These are phyloP conservation scores for Bombus huntii DNA, from an alignment of 1,140 invertebrate species.

Conservation along the genomic window DNA sequence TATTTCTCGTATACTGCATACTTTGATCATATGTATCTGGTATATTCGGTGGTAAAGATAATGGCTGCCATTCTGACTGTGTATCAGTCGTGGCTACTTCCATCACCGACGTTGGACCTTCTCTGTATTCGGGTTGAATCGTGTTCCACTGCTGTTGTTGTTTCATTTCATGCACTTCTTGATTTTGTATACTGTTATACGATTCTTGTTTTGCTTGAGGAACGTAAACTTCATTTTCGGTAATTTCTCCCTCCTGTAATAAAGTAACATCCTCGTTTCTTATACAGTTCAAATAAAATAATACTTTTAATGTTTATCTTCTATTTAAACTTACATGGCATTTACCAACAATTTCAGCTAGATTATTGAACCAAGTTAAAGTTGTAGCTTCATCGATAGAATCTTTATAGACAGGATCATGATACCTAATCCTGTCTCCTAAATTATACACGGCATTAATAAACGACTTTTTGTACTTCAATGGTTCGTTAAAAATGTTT, in stretches of 20 bases:
- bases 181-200: slow-evolving; percentile 42
- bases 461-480: slow-evolving; percentile 84
- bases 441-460: slow-evolving; percentile 86
- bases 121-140: slow-evolving; percentile 66
- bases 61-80: slow-evolving; percentile 74
- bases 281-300: neutral
- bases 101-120: slow-evolving; percentile 71
- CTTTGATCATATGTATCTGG: slow-evolving; percentile 71
- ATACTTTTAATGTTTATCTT: too few species aligned
- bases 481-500: slow-evolving; percentile 85
- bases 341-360: slow-evolving; percentile 74
- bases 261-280: neutral
- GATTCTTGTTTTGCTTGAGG: slow-evolving; percentile 41
- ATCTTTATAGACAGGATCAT: slow-evolving; percentile 87
- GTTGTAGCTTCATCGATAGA: slow-evolving; percentile 78
- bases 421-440: slow-evolving; percentile 89
- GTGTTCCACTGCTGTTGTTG: slow-evolving; percentile 68
- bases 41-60: slow-evolving; percentile 67
- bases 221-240: slow-evolving; percentile 60
- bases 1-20: slow-evolving; percentile 66
- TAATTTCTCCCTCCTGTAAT: slow-evolving; percentile 72
- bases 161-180: slow-evolving; percentile 53
- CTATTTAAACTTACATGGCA: slow-evolving; percentile 66
- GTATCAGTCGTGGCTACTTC: slow-evolving; percentile 65
- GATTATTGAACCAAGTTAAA: slow-evolving; percentile 77